These are phyloP conservation scores for Thalassaphorura encarpata DNA, from an alignment of 1,140 invertebrate species.

Conservation along the genomic window DNA sequence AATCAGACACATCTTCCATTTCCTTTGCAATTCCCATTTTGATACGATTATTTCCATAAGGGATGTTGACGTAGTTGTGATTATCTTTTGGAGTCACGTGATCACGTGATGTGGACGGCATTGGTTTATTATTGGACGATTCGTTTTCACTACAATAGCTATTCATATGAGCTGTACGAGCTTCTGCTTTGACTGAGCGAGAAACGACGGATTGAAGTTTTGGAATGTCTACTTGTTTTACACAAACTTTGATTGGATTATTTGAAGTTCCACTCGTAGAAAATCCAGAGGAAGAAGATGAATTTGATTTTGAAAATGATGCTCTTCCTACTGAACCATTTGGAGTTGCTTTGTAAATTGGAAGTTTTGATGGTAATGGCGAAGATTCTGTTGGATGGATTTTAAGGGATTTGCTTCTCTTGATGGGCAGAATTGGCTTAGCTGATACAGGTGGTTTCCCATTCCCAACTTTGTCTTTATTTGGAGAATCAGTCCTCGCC, in stretches of 20 bases:
- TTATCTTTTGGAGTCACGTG: too few species aligned
- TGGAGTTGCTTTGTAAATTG: too few species aligned
- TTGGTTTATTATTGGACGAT: too few species aligned
- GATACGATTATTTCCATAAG: conserved; percentile 1
- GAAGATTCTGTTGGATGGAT: conserved; percentile 9
- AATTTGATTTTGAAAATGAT: too few species aligned
- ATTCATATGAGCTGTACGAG: not conserved
- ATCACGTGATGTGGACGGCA: too few species aligned
- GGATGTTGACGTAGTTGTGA: conserved; percentile 18
- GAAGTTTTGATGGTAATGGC: too few species aligned
- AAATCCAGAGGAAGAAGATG: not conserved
- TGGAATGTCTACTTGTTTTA: conserved; percentile 27
- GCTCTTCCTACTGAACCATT: too few species aligned
- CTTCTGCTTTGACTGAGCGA: conserved; percentile 16
- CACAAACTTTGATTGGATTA: conserved; percentile 25
- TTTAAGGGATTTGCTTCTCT: conserved; percentile 40
- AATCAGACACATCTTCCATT: not conserved
- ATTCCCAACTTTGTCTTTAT: conserved; percentile 6
- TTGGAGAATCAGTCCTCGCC: conserved; percentile 29
- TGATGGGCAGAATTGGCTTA: conserved; percentile 33
- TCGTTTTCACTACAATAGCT: too few species aligned
- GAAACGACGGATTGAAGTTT: conserved; percentile 23
- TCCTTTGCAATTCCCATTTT: conserved; percentile 17
- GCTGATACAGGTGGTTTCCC: conserved; percentile 18
- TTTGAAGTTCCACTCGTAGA: not conserved